Evolutionary conservation across 1,140 invertebrate species (phyloP).

Genomic region (Steinernema feltiae): DNA sequence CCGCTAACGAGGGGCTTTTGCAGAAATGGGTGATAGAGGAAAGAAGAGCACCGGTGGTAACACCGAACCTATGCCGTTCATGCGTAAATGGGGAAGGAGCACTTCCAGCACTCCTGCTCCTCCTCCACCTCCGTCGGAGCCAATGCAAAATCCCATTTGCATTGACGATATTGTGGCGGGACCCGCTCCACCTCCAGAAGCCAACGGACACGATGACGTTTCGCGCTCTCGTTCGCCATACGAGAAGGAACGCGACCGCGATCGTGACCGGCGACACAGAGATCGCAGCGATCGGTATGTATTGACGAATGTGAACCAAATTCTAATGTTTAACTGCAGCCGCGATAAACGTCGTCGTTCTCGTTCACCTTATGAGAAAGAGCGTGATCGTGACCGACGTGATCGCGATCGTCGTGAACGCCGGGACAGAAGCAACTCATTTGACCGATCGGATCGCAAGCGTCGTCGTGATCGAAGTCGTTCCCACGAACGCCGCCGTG

Average conservation of each 20-base stretch:
- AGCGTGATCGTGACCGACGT: not conserved
- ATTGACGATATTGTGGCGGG: not conserved
- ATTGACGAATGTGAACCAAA: too few relatives aligned
- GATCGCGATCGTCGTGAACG: not conserved
- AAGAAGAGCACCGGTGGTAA: constrained; percentile 46
- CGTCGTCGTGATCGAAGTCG: constrained; percentile 26
- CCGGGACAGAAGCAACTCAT: constrained; percentile 22
- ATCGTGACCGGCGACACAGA: not conserved
- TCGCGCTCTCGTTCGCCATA: not conserved
- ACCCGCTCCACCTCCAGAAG: constrained; percentile 20
- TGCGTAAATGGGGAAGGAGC: constrained; percentile 45
- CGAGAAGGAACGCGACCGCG: constrained; percentile 19
- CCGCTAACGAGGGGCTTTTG: too few relatives aligned
- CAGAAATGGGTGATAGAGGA: not conserved
- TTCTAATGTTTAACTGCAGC: too few relatives aligned
- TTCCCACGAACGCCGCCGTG: constrained; percentile 18
- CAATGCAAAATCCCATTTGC: not conserved
- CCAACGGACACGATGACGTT: not conserved
- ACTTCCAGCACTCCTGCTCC: constrained; percentile 23
- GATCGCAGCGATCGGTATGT: not conserved
- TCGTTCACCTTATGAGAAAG: not conserved
- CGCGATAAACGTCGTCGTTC: too few relatives aligned
- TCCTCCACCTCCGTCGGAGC: constrained; percentile 3
- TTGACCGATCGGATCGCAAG: constrained; percentile 27
- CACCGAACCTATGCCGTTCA: constrained; percentile 52